These are phyloP conservation scores for Hydropsyche betteni DNA, from an alignment of 2,888 invertebrate genomes.

Conservation along the genomic window DNA sequence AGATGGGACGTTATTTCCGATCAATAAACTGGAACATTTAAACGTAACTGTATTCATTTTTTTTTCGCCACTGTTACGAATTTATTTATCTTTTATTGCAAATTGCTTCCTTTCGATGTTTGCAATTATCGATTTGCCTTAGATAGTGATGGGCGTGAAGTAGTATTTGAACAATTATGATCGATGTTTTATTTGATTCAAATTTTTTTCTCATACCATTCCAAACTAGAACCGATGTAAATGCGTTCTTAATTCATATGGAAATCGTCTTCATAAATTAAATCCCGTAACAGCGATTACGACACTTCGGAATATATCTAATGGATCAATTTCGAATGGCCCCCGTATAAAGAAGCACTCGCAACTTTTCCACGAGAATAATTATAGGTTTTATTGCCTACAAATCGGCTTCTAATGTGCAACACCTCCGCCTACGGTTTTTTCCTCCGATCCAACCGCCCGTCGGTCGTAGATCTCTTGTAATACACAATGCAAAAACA, in stretches of 20 bases:
- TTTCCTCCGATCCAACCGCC: neutral
- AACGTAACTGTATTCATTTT: neutral
- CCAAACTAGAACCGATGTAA: too few species aligned
- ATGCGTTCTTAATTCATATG: too few species aligned
- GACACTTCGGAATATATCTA: too few species aligned
- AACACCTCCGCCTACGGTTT: slow-evolving; percentile 29
- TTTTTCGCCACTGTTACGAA: neutral
- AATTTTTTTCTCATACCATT: too few species aligned
- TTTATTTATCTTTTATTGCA: slow-evolving; percentile 1
- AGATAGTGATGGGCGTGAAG: too few species aligned
- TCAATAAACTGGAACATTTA: neutral
- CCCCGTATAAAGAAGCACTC: neutral
- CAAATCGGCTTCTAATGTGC: slow-evolving; percentile 19
- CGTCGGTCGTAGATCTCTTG: slow-evolving; percentile 8
- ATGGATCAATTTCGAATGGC: too few species aligned
- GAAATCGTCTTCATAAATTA: too few species aligned
- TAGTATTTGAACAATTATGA: neutral
- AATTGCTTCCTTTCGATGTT: slow-evolving; percentile 9
- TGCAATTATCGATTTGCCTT: neutral
- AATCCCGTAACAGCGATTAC: too few species aligned
- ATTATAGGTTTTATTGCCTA: slow-evolving; percentile 15
- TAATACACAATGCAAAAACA: slow-evolving; percentile 25
- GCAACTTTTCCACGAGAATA: slow-evolving; percentile 1
- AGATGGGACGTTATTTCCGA: neutral
- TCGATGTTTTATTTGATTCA: neutral